Evolutionary conservation across 37 sponge, comb jelly and placozoan genomes (phyloP), one percentile per base, ranked within the genome.

Genomic region (Dysidea cf. avara): DNA sequence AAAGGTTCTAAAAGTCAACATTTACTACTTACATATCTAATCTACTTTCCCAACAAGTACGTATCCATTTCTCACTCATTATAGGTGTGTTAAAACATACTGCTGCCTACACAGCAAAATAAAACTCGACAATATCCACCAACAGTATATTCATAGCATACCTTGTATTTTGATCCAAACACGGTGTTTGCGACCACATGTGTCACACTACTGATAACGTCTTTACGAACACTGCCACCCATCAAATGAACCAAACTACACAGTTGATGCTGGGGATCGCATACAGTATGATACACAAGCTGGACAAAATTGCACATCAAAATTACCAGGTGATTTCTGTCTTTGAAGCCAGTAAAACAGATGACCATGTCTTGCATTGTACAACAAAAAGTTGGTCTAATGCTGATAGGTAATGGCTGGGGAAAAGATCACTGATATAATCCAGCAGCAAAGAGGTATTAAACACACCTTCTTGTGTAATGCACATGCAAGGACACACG

Each of bases 301-400:
- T 6, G 56, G 21, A 37, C 68, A 12, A 52, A 40, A 74, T 61
- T 39, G 40, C 30, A 22, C 11, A 30, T 46, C 22, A 50, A 17
- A 20, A 39, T 76, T 51, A 87, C 89, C 64, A 85, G 56, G 16
- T 55, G 68, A 16, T 80, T 79, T 26, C 76, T 83, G 30, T 83
- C 80, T 55, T 80, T 88, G 76, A 93, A 93, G 18, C 94, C 94
- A 74, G 90, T 93, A 66, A 93, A 84, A 67, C 94, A 93, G 33
- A 89, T 53, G 32, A 80, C 69, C 46, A 54, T 31, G 40, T 79
- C 86, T 30, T 76, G 75, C 94, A 93, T 88, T 32, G 69, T 54
- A 39, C 50, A 49, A 1, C 75, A 89, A 63, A 72, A 93, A 6
- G 77, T 64, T 0, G 94, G 91, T 7, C 94, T 75, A 11, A 37